These are phyloP conservation scores for Batillaria attramentaria DNA, from an alignment of 1,140 invertebrate genomes.

Conservation along the genomic window DNA sequence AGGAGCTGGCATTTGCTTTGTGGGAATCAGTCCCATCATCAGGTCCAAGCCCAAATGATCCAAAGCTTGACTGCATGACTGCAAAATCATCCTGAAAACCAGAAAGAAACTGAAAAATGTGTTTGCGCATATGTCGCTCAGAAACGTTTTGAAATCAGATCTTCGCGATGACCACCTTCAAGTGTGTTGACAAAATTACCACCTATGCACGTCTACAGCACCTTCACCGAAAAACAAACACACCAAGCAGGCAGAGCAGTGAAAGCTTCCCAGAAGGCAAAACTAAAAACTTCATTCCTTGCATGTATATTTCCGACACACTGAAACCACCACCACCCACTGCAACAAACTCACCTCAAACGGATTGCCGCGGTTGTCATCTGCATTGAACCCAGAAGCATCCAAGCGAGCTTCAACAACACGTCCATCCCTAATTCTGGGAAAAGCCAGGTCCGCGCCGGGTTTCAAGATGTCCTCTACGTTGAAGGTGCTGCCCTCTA, in stretches of 20 bases:
- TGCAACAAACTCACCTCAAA: constrained; percentile 23
- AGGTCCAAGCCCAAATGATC: constrained; percentile 38
- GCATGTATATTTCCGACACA: too few relatives aligned
- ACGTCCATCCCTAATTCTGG: not conserved
- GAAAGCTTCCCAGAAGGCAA: too few relatives aligned
- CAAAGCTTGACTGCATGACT: constrained; percentile 36
- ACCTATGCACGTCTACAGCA: too few relatives aligned
- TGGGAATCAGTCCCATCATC: constrained; percentile 16
- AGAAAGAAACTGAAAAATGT: constrained; percentile 23
- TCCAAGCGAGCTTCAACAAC: constrained; percentile 5
- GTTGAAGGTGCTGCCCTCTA: constrained; percentile 30
- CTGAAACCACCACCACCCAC: too few relatives aligned
- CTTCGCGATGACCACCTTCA: too few relatives aligned
- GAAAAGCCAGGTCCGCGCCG: not conserved
- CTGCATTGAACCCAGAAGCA: constrained; percentile 37
- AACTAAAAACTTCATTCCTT: too few relatives aligned
- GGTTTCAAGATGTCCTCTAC: constrained; percentile 25
- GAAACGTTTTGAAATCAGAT: too few relatives aligned
- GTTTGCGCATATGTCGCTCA: too few relatives aligned
- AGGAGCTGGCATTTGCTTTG: too few relatives aligned
- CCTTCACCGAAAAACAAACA: too few relatives aligned
- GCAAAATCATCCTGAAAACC: constrained; percentile 39
- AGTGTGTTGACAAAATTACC: too few relatives aligned
- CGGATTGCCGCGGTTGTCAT: not conserved
- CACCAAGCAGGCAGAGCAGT: too few relatives aligned